Percentiles rank a stretch among this genome's conserved stretches.
phyloP scores from a whole-genome alignment of 2,888 invertebrate genomes.

The Caenorhabditis sinica region DNA sequence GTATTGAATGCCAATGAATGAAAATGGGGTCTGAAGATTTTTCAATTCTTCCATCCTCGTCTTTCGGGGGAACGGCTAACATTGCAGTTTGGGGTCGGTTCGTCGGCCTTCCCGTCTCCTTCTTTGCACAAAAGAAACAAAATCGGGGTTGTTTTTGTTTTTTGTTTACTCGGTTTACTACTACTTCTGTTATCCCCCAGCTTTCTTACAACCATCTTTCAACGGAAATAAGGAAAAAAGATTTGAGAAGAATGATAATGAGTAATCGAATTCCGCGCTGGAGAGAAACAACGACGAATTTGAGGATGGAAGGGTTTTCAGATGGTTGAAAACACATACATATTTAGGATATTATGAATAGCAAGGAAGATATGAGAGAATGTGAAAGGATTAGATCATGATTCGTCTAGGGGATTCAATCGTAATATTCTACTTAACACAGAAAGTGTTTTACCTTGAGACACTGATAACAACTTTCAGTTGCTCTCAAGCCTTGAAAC shows the following conservation, averaged over 20 bases:
- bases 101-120: too few species aligned
- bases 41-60: neutral
- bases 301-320: conserved; percentile 1
- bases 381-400: neutral
- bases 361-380: neutral
- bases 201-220: conserved; percentile 4
- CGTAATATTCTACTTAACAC: too few species aligned
- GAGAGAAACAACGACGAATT: too few species aligned
- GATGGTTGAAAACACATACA: neutral
- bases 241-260: conserved; percentile 19
- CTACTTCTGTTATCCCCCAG: neutral
- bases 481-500: too few species aligned
- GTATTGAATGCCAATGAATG: neutral
- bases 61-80: conserved; percentile 19
- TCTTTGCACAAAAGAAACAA: conserved; percentile 51
- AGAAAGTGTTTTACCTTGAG: too few species aligned
- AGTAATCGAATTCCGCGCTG: neutral
- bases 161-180: conserved; percentile 43
- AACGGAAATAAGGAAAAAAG: conserved; percentile 1
- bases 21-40: conserved; percentile 6
- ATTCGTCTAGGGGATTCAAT: neutral
- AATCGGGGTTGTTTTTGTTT: conserved; percentile 55
- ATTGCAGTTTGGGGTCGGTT: neutral
- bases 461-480: too few species aligned
- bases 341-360: neutral